A percentile compares a stretch with the other conserved stretches of the same genome.
phyloP scores from a whole-genome alignment of 1,140 invertebrate species.

The Hylaeus volcanicus region DNA sequence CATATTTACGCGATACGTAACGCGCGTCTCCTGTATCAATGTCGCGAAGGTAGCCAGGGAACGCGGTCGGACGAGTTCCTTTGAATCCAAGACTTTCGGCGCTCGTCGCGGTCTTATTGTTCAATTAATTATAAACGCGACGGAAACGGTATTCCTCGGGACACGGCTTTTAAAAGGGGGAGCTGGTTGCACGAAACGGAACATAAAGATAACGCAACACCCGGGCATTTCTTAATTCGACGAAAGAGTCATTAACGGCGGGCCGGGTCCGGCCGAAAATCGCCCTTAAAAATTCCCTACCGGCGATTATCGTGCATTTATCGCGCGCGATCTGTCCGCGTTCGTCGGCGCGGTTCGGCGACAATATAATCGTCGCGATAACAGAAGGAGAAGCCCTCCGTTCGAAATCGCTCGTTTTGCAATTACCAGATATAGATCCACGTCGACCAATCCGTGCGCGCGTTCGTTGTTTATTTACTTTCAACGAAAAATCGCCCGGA shows the following conservation, averaged over 20 bases:
- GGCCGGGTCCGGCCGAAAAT: constrained; percentile 32
- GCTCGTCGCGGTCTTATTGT: neutral
- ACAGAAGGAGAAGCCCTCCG: constrained; percentile 28
- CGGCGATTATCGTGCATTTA: constrained; percentile 53
- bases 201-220: constrained; percentile 48
- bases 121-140: constrained; percentile 18
- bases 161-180: neutral
- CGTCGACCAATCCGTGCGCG: neutral
- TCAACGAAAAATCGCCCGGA: constrained; percentile 16
- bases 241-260: constrained; percentile 47
- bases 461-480: constrained; percentile 16
- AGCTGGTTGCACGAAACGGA: constrained; percentile 8
- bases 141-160: neutral
- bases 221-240: constrained; percentile 57
- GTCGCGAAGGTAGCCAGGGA: neutral
- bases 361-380: constrained; percentile 57
- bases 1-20: too few species aligned
- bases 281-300: constrained; percentile 54
- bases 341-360: constrained; percentile 31
- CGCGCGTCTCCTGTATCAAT: neutral
- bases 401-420: constrained; percentile 38
- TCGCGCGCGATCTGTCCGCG: constrained; percentile 57
- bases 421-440: constrained; percentile 30
- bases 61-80: neutral
- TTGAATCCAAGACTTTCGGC: neutral